Evolutionary conservation across 2,888 invertebrate species (phyloP), one percentile per base, ranked within the genome.

Genomic region (Spodoptera littoralis): DNA sequence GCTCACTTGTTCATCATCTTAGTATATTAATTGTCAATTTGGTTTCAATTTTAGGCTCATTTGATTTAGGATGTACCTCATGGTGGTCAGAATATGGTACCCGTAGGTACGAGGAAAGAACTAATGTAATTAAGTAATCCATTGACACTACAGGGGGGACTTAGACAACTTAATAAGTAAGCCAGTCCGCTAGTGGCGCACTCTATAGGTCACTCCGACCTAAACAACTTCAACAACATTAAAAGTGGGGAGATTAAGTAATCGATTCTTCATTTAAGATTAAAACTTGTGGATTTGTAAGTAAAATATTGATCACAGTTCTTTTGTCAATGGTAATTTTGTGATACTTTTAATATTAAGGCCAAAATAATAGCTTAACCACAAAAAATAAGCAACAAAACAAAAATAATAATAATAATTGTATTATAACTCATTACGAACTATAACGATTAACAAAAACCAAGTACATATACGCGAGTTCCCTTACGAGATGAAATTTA

Each of bases 41-140:
- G 93, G 92, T 88, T 88, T 92, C 89, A 87, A 89, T 91, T 89
- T 92, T 90, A 89, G 88, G 86, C 76, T 85, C 81, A 84, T 85
- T 87, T 77, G 75, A 81, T 84, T 84, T 80, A 81, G 76, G 79
- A 76, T 67, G 66, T 27, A 67, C 51, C 67, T 83, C 79, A 70
- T 70, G 69, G 67, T 61, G 70, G 63, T 71, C 71, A 62, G 47
- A 63, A 60, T 54, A 11, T 54, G 48, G 22, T 67, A 60, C 65
- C 58, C 73, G 36, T 6, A 63, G 58, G 69, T 71, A 65, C 65
- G 65, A 70, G 57, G 65, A 43, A 65, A 61, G 11, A 54, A 58
- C 41, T 61, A 42, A 54, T 55, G 48, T 54, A 45, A 45, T 59
- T 69, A 73, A 78, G 63, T 73, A 69, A 49, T 45, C 61, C 61